These are phyloP conservation scores for Bilobella aurantiaca DNA, from an alignment of 1,140 invertebrate species.

Conservation along the genomic window DNA sequence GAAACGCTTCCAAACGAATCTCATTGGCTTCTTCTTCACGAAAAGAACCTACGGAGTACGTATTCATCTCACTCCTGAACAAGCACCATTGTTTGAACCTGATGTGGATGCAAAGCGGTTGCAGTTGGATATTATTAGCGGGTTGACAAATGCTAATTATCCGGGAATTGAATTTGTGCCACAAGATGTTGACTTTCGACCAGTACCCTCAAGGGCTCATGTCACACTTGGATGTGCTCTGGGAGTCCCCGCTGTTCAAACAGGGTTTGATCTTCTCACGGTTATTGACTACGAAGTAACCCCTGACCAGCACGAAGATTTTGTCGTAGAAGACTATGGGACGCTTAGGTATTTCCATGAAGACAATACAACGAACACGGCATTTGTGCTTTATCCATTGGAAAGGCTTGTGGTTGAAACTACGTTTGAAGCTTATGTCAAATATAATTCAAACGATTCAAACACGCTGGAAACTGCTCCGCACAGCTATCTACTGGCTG, in stretches of 20 bases:
- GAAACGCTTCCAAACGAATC: slow-evolving; percentile 15
- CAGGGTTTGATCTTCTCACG: slow-evolving; percentile 21
- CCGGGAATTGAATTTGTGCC: slow-evolving; percentile 14
- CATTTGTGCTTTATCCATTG: slow-evolving; percentile 25
- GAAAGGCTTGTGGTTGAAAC: slow-evolving; percentile 9
- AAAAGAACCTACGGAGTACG: slow-evolving; percentile 26
- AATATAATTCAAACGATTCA: background rate
- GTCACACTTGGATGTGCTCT: slow-evolving; percentile 28
- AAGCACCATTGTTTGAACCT: slow-evolving; percentile 13
- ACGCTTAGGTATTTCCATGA: background rate
- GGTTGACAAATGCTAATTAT: background rate
- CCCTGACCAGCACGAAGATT: background rate
- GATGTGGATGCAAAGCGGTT: too few species aligned
- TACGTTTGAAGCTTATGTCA: slow-evolving; percentile 20
- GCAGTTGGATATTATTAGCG: background rate
- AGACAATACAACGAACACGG: background rate
- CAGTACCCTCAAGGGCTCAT: slow-evolving; percentile 22
- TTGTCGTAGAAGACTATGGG: background rate
- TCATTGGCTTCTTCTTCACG: slow-evolving; percentile 24
- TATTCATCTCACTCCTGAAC: slow-evolving; percentile 17
- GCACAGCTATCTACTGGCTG: too few species aligned
- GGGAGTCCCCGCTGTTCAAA: slow-evolving; percentile 15
- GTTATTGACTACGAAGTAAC: slow-evolving; percentile 17
- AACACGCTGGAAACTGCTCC: background rate
- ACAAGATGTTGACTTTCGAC: slow-evolving; percentile 15